Conservation (phyloP, 1,140 invertebrate species). For the Lordiphosa collinella region DNA sequence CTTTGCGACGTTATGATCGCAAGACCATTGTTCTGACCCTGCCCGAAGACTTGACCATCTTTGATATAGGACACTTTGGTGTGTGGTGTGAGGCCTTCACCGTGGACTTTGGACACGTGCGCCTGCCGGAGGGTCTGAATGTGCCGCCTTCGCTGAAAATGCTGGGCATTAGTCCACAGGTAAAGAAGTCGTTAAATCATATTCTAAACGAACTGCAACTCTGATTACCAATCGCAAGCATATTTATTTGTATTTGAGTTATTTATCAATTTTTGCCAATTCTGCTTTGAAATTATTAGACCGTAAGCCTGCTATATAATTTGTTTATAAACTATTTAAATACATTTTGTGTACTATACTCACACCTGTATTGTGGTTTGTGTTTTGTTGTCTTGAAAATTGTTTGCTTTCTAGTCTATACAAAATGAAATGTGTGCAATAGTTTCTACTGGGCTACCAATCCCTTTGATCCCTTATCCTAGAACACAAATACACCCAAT, state of each 20-base stretch:
- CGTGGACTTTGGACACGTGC: conserved; percentile 93
- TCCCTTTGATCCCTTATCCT: no score
- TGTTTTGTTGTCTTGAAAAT: conserved; percentile 64
- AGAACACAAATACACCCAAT: conserved; percentile 15
- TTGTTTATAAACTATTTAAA: conserved; percentile 37
- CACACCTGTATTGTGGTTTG: conserved; percentile 46
- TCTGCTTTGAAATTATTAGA: conserved; percentile 63
- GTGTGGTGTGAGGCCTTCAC: conserved; percentile 94
- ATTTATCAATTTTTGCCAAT: conserved; percentile 46
- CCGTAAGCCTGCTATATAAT: conserved; percentile 43
- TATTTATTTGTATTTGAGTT: conserved; percentile 9
- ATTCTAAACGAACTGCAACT: conserved; percentile 68
- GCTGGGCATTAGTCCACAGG: conserved; percentile 95
- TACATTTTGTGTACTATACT: conserved; percentile 44
- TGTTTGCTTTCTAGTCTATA: conserved; percentile 59
- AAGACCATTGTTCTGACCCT: conserved; percentile 93
- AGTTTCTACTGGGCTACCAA: conserved; percentile 25
- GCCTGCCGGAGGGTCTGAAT: conserved; percentile 86
- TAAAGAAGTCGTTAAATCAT: conserved; percentile 81
- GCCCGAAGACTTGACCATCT: conserved; percentile 89
- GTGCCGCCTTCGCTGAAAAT: conserved; percentile 95
- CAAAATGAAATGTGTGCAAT: conserved; percentile 72
- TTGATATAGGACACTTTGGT: conserved; percentile 91
- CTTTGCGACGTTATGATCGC: conserved; percentile 87
- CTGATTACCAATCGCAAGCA: conserved; percentile 21